Evolutionary conservation across 2,113 vertebrate species (phyloP), one percentile per base, ranked within the genome.

Genomic region (Barnardius zonarius): DNA sequence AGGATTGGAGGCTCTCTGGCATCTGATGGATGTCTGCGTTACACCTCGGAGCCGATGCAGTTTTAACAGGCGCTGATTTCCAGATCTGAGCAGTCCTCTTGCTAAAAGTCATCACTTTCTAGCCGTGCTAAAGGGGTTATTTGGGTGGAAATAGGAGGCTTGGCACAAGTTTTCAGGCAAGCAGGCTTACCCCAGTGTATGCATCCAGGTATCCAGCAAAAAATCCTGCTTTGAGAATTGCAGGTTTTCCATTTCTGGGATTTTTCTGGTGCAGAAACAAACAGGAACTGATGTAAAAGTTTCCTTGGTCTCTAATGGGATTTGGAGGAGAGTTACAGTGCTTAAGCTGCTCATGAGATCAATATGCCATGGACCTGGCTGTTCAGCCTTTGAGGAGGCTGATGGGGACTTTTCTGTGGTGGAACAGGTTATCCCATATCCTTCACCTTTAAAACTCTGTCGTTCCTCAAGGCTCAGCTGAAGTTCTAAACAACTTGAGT

Each of bases 281-380:
- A 2, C 7, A 31, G 35, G 13, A 13, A 37, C 24, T 85, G 85
- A 46, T 76, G 25, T 43, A 46, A 91, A 82, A 82, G 15, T 20
- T 9, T 23, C 57, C 33, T 64, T 94, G 80, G 59, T 44, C 37
- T 73, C 59, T 27, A 48, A 35, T 55, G 52, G 80, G 41, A 30
- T 76, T 79, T 82, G 80, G 62, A 83, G 54, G 24, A 35, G 61
- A 6, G 1, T 9, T 61, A 13, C 5, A 19, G 31, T 41, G 31
- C 63, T 74, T 27, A 41, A 91, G 30, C 11, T 52, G 2, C 24
- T 46, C 9, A 6, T 10, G 33, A 27, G 43, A 15, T 9, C 46
- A 33, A 3, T 2, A 2, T 17, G 55, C 43, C 4, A 0, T 10
- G 19, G 64, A 13, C 27, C 22, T 35, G 24, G 30, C 3, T 18